A percentile compares a stretch with the other conserved stretches of the same genome.
These are phyloP conservation scores for Labroides dimidiatus DNA, from an alignment of 2,797 vertebrate species.

Conservation along the genomic window DNA sequence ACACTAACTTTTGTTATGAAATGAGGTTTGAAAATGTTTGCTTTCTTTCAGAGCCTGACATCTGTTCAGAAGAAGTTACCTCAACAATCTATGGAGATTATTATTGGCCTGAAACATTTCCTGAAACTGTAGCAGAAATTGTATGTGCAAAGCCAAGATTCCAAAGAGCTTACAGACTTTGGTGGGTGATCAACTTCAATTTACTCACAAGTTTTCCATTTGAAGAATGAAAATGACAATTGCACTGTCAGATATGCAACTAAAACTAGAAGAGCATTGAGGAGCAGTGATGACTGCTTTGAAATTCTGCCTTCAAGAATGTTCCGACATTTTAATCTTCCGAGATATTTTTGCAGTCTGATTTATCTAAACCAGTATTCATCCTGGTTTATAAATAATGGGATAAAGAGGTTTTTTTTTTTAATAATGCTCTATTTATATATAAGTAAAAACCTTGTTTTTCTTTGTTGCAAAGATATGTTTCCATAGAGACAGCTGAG, in stretches of 20 bases:
- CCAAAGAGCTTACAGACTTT: constrained; percentile 72
- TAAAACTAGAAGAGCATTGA: too few species aligned
- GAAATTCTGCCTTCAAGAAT: too few species aligned
- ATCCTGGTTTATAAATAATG: too few species aligned
- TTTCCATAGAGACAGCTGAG: constrained; percentile 54
- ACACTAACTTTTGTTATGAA: background rate
- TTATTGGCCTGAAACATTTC: constrained; percentile 74
- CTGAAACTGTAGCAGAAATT: constrained; percentile 60
- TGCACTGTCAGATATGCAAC: background rate
- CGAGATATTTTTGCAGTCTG: too few species aligned
- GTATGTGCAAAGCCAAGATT: constrained; percentile 56
- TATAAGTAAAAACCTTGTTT: background rate
- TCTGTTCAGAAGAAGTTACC: constrained; percentile 70
- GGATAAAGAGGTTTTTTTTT: too few species aligned
- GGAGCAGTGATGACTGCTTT: too few species aligned
- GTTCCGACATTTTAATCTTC: too few species aligned
- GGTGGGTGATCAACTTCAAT: constrained; percentile 70
- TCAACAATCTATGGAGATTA: constrained; percentile 74
- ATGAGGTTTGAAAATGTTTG: background rate
- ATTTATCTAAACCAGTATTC: too few species aligned
- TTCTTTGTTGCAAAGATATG: constrained; percentile 15
- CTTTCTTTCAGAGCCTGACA: constrained; percentile 69
- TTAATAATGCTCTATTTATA: background rate
- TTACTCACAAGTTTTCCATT: background rate
- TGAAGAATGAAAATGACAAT: background rate